Evolutionary conservation across 2,113 vertebrate species (phyloP).

Genomic region (Lamprotornis superbus): DNA sequence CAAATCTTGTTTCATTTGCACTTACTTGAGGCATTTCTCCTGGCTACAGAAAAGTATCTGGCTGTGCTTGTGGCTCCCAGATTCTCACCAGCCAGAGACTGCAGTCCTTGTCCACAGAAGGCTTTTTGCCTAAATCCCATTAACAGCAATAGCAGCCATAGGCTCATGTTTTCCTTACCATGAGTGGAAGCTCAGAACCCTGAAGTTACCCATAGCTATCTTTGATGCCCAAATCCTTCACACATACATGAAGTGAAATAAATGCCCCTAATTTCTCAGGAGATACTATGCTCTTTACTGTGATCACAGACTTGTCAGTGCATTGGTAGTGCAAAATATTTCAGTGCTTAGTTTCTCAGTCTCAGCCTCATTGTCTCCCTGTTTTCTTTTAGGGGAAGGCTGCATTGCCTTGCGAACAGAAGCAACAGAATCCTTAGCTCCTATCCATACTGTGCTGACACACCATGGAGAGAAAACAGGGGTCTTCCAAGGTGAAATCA

Average conservation of each 20-base stretch:
- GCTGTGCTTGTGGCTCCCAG: not conserved
- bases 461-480: slow-evolving; percentile 93
- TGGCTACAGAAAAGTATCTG: not conserved
- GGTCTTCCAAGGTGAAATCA: slow-evolving; percentile 85
- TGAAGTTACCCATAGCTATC: not conserved
- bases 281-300: not conserved
- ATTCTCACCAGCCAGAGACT: not conserved
- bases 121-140: not conserved
- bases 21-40: not conserved
- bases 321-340: not conserved
- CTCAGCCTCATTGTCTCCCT: not conserved
- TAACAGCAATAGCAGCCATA: not conserved
- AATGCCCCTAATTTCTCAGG: not conserved
- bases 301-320: not conserved
- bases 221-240: not conserved
- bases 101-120: not conserved
- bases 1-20: not conserved
- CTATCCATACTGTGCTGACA: slow-evolving; percentile 84
- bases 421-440: slow-evolving; percentile 76
- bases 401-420: slow-evolving; percentile 91
- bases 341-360: not conserved
- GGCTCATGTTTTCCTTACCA: not conserved
- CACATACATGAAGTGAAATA: not conserved
- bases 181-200: not conserved
- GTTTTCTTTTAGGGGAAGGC: slow-evolving; percentile 82